Conservation (phyloP, 2,113 vertebrate genomes). For the Calypte anna region DNA sequence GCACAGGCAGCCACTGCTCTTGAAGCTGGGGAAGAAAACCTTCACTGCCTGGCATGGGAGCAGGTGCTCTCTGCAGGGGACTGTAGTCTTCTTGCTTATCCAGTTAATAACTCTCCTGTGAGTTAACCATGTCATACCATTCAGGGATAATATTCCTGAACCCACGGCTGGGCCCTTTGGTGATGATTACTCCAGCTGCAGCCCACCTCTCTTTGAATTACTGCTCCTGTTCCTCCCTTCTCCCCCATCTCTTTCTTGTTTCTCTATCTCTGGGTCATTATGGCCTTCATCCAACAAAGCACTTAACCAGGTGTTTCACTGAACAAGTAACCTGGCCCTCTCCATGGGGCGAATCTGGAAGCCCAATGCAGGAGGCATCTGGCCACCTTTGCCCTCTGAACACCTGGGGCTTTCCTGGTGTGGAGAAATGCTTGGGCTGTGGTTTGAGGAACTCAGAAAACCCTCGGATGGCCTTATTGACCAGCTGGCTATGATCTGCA, state of each 20-base stretch:
- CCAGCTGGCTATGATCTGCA: not conserved
- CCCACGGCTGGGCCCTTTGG: fast-evolving
- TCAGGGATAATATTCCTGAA: not conserved
- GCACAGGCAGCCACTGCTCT: fast-evolving
- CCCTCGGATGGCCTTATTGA: not conserved
- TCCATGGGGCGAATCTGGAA: fast-evolving
- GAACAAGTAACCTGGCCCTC: not conserved
- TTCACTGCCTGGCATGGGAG: fast-evolving
- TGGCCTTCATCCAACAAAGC: conserved; percentile 28
- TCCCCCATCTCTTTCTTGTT: not conserved
- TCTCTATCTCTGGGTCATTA: not conserved
- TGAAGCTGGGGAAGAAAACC: not conserved
- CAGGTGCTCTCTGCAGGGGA: not conserved
- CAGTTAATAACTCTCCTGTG: not conserved
- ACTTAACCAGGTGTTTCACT: conserved; percentile 52
- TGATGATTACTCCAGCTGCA: not conserved
- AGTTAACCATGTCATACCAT: not conserved
- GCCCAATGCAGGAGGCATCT: not conserved
- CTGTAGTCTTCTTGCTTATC: not conserved
- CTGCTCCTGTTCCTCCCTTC: not conserved
- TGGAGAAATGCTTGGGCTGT: not conserved
- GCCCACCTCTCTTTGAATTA: not conserved
- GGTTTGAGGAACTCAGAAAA: not conserved
- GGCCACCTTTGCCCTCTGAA: conserved; percentile 29
- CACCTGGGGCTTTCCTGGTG: fast-evolving